Conservation (phyloP, 2,113 vertebrate species). For the Meriones unguiculatus region DNA sequence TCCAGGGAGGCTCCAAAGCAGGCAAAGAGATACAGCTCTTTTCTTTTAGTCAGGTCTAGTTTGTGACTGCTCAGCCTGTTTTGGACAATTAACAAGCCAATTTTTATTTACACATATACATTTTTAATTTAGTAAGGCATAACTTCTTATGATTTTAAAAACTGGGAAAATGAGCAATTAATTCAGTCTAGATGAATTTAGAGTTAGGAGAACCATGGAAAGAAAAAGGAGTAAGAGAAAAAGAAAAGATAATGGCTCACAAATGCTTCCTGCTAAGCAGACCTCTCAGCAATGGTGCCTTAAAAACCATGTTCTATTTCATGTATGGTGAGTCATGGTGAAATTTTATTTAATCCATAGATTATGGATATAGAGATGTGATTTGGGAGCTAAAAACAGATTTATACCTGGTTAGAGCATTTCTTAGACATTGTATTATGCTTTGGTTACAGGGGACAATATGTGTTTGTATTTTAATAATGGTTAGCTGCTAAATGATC, state of each 20-base stretch:
- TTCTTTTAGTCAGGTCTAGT: not conserved
- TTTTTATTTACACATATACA: not conserved
- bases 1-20: not conserved
- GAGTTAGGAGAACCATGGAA: not conserved
- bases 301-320: not conserved
- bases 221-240: not conserved
- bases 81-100: not conserved
- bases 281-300: not conserved
- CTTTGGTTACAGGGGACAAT: too few species aligned
- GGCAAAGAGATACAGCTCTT: not conserved
- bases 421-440: too few species aligned
- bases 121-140: not conserved
- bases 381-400: too few species aligned
- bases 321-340: too few species aligned
- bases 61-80: not conserved
- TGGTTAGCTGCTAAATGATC: too few species aligned
- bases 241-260: not conserved
- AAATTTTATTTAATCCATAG: too few species aligned
- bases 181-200: not conserved
- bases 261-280: not conserved
- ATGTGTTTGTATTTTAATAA: too few species aligned
- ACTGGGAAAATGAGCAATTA: slow-evolving; percentile 7
- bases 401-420: too few species aligned
- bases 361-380: too few species aligned
- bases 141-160: not conserved